These are phyloP conservation scores for Ectropis grisescens DNA, from an alignment of 1,140 invertebrate genomes.

Conservation along the genomic window DNA sequence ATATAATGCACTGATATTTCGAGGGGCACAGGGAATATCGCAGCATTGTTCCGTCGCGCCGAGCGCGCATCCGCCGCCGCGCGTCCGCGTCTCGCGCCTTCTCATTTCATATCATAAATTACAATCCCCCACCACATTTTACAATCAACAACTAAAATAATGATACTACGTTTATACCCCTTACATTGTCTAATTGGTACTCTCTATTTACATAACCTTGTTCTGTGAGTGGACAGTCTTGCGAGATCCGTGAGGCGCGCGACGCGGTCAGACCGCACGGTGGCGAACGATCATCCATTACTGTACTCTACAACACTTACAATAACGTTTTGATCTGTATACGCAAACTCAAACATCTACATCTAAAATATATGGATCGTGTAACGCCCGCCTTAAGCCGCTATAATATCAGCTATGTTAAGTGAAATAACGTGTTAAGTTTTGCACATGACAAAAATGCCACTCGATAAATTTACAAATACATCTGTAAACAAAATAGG, in stretches of 20 bases:
- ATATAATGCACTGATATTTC: conserved; percentile 64
- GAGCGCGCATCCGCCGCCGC: conserved; percentile 18
- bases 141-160: conserved; percentile 40
- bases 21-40: conserved; percentile 64
- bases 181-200: conserved; percentile 59
- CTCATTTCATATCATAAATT: conserved; percentile 14
- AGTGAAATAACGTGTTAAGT: conserved; percentile 47
- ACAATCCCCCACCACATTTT: conserved; percentile 21
- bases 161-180: conserved; percentile 55
- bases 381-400: conserved; percentile 57
- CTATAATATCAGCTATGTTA: conserved; percentile 64
- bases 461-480: conserved; percentile 26
- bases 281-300: conserved; percentile 27
- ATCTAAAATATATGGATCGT: conserved; percentile 51
- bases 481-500: conserved; percentile 45
- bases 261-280: conserved; percentile 23
- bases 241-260: conserved; percentile 23
- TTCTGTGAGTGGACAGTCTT: conserved; percentile 51
- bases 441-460: conserved; percentile 43
- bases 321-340: conserved; percentile 60
- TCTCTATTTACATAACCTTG: conserved; percentile 65
- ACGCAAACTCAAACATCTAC: conserved; percentile 59
- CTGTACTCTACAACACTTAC: conserved; percentile 66
- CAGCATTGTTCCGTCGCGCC: conserved; percentile 46
- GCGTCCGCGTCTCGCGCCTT: conserved; percentile 20